phyloP scores from a whole-genome alignment of 2,797 vertebrate genomes.

The Acestrorhynchus altus region DNA sequence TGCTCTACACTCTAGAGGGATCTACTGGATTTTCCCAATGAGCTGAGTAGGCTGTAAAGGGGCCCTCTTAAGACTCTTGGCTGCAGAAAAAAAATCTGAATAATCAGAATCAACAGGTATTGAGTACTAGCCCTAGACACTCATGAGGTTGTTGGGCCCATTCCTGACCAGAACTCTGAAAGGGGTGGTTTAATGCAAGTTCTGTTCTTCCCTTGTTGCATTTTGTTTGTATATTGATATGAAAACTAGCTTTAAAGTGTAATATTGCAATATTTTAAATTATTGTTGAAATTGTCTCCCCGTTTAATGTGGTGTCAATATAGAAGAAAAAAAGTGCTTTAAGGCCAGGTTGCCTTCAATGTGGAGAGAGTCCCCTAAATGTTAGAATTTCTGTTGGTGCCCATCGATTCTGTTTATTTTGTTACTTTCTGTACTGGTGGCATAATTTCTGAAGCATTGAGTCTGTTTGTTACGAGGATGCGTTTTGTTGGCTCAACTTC shows the following conservation, averaged over 20 bases:
- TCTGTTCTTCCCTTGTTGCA: slow-evolving; percentile 33
- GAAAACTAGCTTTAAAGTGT: slow-evolving; percentile 77
- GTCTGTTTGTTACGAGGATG: slow-evolving; percentile 57
- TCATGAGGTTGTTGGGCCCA: background rate
- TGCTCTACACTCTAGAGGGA: too few species aligned
- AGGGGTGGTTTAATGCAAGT: background rate
- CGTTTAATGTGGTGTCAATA: slow-evolving; percentile 67
- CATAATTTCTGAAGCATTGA: slow-evolving; percentile 65
- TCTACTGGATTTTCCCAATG: too few species aligned
- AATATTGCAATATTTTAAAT: slow-evolving; percentile 72
- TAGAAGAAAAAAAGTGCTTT: slow-evolving; percentile 77
- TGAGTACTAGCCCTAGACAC: background rate
- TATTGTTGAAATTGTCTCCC: slow-evolving; percentile 74
- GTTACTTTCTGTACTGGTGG: slow-evolving; percentile 3
- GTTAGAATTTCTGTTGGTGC: background rate
- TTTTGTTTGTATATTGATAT: slow-evolving; percentile 43
- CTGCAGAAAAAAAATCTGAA: too few species aligned
- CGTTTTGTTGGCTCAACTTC: slow-evolving; percentile 6
- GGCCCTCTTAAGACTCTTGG: too few species aligned
- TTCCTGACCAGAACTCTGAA: background rate
- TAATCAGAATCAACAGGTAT: too few species aligned
- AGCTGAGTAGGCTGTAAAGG: too few species aligned
- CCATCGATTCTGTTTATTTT: background rate
- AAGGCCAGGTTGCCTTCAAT: slow-evolving; percentile 73
- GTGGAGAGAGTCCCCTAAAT: slow-evolving; percentile 45